Base-by-base conservation (phyloP, 2,113 vertebrate genomes). In the Triplophysa dalaica region DNA sequence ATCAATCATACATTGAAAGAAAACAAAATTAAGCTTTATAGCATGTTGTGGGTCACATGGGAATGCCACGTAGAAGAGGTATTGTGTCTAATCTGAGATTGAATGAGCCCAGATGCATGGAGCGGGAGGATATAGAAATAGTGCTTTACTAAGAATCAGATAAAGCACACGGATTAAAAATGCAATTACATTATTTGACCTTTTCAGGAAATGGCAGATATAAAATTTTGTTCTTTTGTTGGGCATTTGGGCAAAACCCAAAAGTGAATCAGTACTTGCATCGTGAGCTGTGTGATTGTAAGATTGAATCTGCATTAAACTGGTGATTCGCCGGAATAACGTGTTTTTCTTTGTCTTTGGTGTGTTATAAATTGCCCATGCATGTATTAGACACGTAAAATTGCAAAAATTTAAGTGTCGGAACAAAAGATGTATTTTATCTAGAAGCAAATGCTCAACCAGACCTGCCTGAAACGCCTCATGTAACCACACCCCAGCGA, bases 21-120 rank as follows among this genome's bases (percentile, higher is more conserved):
- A 80, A 64, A 80, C 52, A 72, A 58, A 80, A 80, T 17, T 48
- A 16, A 80, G 62, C 21, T 66, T 68, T 45, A 80, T 26, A 21
- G 41, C 13, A 63, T 73, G 33, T n/a, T 43, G 54, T 60, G 29
- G 26, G 38, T 62, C 21, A 1, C 66, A 70, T 48, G 65, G 60
- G 17, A 58, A 64, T 14, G 24, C 24, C 43, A n/a, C 24, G 29
- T 12, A 65, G 56, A 54, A 22, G 4, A 70, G 14, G 24, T 7
- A 58, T n/a, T n/a, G 54, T 50, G 79, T 73, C 45, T 75, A 67
- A 60, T 66, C 64, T 66, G 38, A 21, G 66, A 68, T 52, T 74
- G 38, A 81, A 68, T 52, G 29, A 45, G 54, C 52, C 50, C 17
- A 45, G 14, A 60, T 63, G 56, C 17, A 75, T 19, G 41, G 21